Evolutionary conservation across 2,797 vertebrate genomes (phyloP).

Genomic region (Crypturellus tataupa): DNA sequence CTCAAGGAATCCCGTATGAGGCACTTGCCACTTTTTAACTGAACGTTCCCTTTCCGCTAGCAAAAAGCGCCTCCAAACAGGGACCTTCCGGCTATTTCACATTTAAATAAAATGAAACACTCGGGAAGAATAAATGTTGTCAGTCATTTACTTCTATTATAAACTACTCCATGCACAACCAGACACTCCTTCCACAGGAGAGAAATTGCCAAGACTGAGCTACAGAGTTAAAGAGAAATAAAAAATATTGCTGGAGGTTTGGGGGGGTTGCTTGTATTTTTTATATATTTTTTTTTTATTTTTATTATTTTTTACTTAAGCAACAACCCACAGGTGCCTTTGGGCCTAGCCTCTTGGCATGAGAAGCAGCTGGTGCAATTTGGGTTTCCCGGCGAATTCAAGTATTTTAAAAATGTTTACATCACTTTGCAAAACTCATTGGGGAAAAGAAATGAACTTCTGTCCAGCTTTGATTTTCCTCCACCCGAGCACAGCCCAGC

Average conservation of each 20-base stretch:
- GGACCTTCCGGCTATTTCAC: neutral
- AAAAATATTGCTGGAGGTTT: neutral
- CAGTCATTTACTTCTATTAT: neutral
- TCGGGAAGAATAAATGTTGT: neutral
- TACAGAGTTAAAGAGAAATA: neutral
- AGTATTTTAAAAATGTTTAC: conserved; percentile 74
- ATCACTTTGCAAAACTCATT: conserved; percentile 31
- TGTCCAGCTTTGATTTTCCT: neutral
- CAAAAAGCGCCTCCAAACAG: neutral
- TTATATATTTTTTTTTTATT: too few relatives aligned
- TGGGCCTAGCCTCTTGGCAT: conserved; percentile 53
- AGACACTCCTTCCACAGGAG: neutral
- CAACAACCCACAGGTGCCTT: conserved; percentile 71
- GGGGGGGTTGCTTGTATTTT: too few relatives aligned
- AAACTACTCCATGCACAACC: neutral
- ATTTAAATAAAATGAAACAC: neutral
- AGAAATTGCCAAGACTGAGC: neutral
- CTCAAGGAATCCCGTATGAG: neutral
- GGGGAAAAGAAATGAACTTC: conserved; percentile 31
- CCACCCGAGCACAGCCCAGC: neutral
- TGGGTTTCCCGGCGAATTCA: conserved; percentile 66
- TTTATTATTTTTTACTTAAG: neutral
- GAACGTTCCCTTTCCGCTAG: neutral
- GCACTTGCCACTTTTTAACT: neutral
- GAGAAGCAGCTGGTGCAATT: conserved; percentile 35